These are phyloP conservation scores for Misgurnus mizolepis DNA, from an alignment of 2,113 vertebrate genomes.

Conservation along the genomic window DNA sequence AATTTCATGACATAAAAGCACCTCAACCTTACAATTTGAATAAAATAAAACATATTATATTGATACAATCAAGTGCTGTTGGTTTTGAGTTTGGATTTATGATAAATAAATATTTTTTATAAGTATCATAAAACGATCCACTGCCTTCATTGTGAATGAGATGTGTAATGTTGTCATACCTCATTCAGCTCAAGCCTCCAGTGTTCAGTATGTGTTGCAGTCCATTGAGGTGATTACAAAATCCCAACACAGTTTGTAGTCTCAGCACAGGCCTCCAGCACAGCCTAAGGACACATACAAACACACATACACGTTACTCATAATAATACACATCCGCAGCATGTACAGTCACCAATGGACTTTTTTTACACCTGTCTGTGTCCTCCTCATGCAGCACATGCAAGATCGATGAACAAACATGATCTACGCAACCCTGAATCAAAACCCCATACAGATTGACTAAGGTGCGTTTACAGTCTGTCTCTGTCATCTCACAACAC, in stretches of 20 bases:
- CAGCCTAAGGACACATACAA: constrained; percentile 29
- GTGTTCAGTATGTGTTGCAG: constrained; percentile 43
- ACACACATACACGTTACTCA: constrained; percentile 38
- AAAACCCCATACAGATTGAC: neutral
- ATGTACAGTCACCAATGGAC: neutral
- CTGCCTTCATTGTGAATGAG: neutral
- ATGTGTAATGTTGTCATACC: constrained; percentile 26
- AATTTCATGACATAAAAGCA: no score
- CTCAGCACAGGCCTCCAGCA: constrained; percentile 32
- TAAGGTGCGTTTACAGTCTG: neutral
- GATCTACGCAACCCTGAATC: constrained; percentile 4
- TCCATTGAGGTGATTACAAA: constrained; percentile 50
- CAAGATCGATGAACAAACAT: neutral
- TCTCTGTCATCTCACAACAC: constrained; percentile 35
- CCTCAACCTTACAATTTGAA: no score
- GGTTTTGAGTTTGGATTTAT: no score
- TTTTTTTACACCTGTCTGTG: neutral
- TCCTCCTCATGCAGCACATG: neutral
- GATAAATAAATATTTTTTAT: no score
- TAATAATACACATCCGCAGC: neutral
- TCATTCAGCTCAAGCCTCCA: constrained; percentile 49
- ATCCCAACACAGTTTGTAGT: constrained; percentile 33
- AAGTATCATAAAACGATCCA: no score
- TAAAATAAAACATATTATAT: no score
- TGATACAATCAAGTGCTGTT: no score